Evolutionary conservation across 1,140 invertebrate species (phyloP), one percentile per base, ranked within the genome.

Genomic region (Nasonia longicornis): DNA sequence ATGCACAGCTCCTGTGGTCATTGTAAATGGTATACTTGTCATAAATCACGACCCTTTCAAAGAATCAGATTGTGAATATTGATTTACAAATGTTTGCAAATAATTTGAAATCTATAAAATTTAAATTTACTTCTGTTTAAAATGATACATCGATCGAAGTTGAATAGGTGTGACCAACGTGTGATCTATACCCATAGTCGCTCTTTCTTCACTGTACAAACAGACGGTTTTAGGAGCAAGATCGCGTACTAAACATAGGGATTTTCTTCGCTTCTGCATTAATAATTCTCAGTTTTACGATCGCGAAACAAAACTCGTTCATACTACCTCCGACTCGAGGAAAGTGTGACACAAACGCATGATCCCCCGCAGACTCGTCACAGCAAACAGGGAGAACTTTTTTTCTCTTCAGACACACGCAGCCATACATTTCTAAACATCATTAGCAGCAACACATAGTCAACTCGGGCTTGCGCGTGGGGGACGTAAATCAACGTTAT

Each of bases 371-470:
- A 16, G 26, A 42, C 45, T 79, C 70, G n/a, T 42, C 45, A 16
- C 16, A 10, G 12, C 20, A 26, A 35, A 45, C 16, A 10, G 58
- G 10, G 31, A 58, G 11, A 12, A n/a, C 73, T 67, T 64, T 66
- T 79, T 63, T 14, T 64, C 20, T 63, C 6, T 35, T 14, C 22
- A 45, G 16, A 31, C 12, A 42, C 12, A 20, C 31, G 35, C 38
- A 64, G n/a, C 35, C 69, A 45, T 63, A 58, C 16, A 70, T 81
- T 72, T 78, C 76, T 52, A 82, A 82, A 82, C 81, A 82, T 82
- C 81, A 82, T 82, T 82, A 82, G 81, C 72, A 70, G 48, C 31
- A 70, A 42, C 52, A n/a, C 16, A 58, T 14, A 48, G 45, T 10
- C 45, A 16, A 48, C 58, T 3, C 26, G 12, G 29, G 73, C 75